phyloP scores from a whole-genome alignment of 2,113 vertebrate genomes.

The Spilogale gracilis region DNA sequence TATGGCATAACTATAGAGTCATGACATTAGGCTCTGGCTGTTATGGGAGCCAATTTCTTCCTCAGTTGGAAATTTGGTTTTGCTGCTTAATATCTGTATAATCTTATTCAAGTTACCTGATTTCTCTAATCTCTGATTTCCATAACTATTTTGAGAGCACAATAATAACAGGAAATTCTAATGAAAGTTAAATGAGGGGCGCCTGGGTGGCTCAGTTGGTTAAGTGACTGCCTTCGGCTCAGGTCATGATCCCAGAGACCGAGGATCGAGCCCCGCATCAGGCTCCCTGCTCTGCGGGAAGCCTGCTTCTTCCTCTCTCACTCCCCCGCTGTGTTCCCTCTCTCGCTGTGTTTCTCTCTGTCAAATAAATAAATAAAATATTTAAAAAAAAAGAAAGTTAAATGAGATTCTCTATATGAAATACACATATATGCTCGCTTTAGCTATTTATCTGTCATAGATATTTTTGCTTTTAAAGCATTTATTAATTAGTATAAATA shows the following conservation, averaged over 20 bases:
- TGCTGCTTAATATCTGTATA: neutral
- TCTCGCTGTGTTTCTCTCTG: no score
- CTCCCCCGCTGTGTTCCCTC: no score
- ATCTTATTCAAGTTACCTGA: neutral
- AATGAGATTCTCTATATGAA: neutral
- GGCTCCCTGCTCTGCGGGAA: no score
- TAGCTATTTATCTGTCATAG: neutral
- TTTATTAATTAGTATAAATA: constrained; percentile 14
- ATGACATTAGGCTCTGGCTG: neutral
- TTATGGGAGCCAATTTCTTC: neutral
- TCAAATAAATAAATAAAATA: no score
- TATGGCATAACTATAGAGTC: neutral
- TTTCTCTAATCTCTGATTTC: neutral
- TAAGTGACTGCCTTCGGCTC: no score
- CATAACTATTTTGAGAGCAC: neutral
- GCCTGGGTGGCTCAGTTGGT: no score
- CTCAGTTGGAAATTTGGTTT: neutral
- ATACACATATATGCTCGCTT: neutral
- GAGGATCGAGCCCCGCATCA: no score
- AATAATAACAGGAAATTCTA: neutral
- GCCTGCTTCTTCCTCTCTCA: no score
- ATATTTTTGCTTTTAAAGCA: neutral
- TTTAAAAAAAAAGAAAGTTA: neutral
- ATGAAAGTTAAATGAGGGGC: neutral
- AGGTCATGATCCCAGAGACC: no score